These are phyloP conservation scores for Enteromius trimaculatus DNA, from an alignment of 2,797 vertebrate species.

Conservation along the genomic window DNA sequence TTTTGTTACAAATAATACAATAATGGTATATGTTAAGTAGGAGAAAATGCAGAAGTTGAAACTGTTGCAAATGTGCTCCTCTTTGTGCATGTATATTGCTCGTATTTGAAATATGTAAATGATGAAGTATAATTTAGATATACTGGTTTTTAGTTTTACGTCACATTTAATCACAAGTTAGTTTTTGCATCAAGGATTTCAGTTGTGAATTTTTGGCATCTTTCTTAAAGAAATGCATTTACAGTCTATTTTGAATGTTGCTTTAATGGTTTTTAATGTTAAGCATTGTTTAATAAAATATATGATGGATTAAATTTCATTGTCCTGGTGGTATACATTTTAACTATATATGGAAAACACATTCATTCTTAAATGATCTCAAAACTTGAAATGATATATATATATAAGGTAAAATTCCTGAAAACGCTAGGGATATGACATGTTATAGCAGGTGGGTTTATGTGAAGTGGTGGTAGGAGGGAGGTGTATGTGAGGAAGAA, in stretches of 20 bases:
- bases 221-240: neutral
- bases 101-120: neutral
- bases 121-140: neutral
- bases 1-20: neutral
- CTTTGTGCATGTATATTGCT: neutral
- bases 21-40: neutral
- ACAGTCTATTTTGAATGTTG: neutral
- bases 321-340: neutral
- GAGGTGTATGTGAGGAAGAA: neutral
- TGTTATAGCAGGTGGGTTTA: neutral
- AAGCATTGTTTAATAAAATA: neutral
- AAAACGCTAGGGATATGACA: neutral
- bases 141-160: neutral
- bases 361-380: neutral
- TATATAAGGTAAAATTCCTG: neutral
- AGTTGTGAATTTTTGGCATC: neutral
- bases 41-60: slow-evolving; percentile 11
- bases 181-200: neutral
- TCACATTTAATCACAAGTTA: neutral
- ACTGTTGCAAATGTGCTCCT: neutral
- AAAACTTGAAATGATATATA: neutral
- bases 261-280: neutral
- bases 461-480: neutral
- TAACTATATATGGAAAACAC: too few species aligned
- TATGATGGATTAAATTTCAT: neutral